A percentile compares a stretch with the other conserved stretches of the same genome.
phyloP scores from a whole-genome alignment of 2,797 vertebrate genomes.

The Sebastes trivittatus region DNA sequence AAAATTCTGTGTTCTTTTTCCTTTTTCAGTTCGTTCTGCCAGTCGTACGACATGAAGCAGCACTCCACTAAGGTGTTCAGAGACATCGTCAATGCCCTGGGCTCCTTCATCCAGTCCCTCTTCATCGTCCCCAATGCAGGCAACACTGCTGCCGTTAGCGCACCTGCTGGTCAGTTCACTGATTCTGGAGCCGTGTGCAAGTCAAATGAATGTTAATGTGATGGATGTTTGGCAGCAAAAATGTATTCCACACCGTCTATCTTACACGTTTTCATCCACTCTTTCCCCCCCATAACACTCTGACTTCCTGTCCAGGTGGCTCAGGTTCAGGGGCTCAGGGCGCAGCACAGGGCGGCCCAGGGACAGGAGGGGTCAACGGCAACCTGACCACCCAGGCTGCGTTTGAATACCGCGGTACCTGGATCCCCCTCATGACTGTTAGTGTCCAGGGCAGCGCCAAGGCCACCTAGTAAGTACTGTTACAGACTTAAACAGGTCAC shows the following conservation, averaged over 20 bases:
- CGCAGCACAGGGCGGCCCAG: slow-evolving; percentile 84
- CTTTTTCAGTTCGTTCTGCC: slow-evolving; percentile 91
- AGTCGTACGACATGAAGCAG: slow-evolving; percentile 98
- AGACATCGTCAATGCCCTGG: slow-evolving; percentile 97
- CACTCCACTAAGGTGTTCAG: slow-evolving; percentile 99
- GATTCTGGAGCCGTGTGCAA: background rate
- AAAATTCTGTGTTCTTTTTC: background rate
- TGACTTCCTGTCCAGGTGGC: slow-evolving; percentile 64
- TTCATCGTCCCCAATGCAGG: slow-evolving; percentile 92
- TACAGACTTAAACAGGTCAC: background rate
- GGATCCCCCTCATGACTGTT: slow-evolving; percentile 96
- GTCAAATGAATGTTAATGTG: background rate
- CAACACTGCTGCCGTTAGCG: slow-evolving; percentile 77
- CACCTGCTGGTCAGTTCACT: slow-evolving; percentile 86
- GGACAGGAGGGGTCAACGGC: slow-evolving; percentile 84
- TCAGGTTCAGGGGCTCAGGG: slow-evolving; percentile 82
- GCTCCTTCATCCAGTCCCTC: slow-evolving; percentile 98
- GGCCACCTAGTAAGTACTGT: slow-evolving; percentile 92
- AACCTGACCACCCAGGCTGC: slow-evolving; percentile 91
- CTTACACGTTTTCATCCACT: background rate
- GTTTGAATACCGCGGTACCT: slow-evolving; percentile 97
- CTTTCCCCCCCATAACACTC: background rate
- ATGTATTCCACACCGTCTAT: background rate
- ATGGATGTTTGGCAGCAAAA: background rate
- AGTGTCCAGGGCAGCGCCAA: slow-evolving; percentile 97